phyloP scores from a whole-genome alignment of 2,888 invertebrate genomes.

The Ichneumon xanthorius region DNA sequence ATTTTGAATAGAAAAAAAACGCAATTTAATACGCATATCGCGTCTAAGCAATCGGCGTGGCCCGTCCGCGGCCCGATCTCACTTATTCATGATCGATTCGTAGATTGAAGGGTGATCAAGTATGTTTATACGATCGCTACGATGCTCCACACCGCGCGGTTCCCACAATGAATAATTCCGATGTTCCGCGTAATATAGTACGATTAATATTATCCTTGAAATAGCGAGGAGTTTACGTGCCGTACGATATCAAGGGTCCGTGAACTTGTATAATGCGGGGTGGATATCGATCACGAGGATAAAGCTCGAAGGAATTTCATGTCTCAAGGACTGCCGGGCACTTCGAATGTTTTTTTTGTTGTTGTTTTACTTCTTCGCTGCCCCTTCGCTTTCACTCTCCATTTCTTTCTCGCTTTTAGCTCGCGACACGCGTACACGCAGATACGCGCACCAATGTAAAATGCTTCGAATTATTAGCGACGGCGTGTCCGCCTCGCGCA shows the following conservation, averaged over 20 bases:
- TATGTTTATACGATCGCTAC: conserved; percentile 26
- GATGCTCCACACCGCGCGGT: conserved; percentile 26
- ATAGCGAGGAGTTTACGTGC: conserved; percentile 10
- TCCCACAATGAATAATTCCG: conserved; percentile 56
- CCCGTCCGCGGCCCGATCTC: conserved; percentile 1
- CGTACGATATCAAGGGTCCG: conserved; percentile 30
- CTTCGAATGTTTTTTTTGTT: conserved; percentile 27
- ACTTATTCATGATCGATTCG: conserved; percentile 50
- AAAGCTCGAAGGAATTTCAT: conserved; percentile 57
- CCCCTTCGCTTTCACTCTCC: conserved; percentile 64
- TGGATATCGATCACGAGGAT: conserved; percentile 52
- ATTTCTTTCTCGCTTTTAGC: conserved; percentile 35
- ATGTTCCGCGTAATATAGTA: conserved; percentile 25
- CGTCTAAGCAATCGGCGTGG: conserved; percentile 17
- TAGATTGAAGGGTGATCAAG: conserved; percentile 49
- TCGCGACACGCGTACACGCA: conserved; percentile 54
- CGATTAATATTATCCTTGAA: conserved; percentile 49
- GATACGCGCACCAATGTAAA: conserved; percentile 53
- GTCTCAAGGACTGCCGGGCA: conserved; percentile 52
- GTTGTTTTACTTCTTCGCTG: conserved; percentile 54
- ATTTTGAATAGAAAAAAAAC: conserved; percentile 4
- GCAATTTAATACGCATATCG: conserved; percentile 4
- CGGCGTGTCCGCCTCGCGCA: conserved; percentile 63
- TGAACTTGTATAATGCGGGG: conserved; percentile 11
- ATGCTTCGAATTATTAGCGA: conserved; percentile 71